phyloP scores from a whole-genome alignment of 1,140 invertebrate species.

The Drosophila nasuta region DNA sequence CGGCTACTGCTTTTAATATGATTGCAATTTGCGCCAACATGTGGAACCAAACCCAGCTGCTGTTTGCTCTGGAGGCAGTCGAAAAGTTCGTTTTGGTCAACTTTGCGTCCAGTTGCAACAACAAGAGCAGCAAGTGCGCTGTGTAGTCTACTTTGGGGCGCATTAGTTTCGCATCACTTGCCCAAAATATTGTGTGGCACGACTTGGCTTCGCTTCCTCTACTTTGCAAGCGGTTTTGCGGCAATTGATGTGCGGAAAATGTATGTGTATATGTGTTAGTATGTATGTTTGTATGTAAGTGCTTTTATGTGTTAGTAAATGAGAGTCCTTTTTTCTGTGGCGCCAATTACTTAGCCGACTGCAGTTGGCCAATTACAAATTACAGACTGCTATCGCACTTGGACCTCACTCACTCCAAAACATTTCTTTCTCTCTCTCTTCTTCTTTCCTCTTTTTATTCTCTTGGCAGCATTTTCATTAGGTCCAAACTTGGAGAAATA shows the following conservation, averaged over 20 bases:
- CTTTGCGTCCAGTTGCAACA: slow-evolving; percentile 44
- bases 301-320: slow-evolving; percentile 7
- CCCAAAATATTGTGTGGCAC: slow-evolving; percentile 61
- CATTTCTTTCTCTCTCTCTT: slow-evolving; percentile 12
- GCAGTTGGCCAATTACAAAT: slow-evolving; percentile 75
- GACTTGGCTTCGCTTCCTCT: slow-evolving; percentile 40
- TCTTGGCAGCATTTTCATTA: slow-evolving; percentile 36
- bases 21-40: slow-evolving; percentile 69
- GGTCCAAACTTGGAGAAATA: slow-evolving; percentile 46
- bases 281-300: slow-evolving; percentile 15
- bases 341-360: slow-evolving; percentile 72
- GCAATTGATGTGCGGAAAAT: slow-evolving; percentile 62
- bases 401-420: slow-evolving; percentile 13
- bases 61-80: slow-evolving; percentile 28
- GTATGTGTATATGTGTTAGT: slow-evolving; percentile 11
- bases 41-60: slow-evolving; percentile 23
- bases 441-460: not conserved
- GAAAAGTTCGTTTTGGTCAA: slow-evolving; percentile 55
- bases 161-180: slow-evolving; percentile 74
- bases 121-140: slow-evolving; percentile 7
- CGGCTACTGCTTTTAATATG: slow-evolving; percentile 71
- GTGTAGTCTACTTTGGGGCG: slow-evolving; percentile 46
- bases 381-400: slow-evolving; percentile 50
- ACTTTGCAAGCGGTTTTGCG: slow-evolving; percentile 56
- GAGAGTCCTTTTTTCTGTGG: slow-evolving; percentile 29